phyloP scores from a whole-genome alignment of 2,888 invertebrate genomes.

The Allygus modestus region DNA sequence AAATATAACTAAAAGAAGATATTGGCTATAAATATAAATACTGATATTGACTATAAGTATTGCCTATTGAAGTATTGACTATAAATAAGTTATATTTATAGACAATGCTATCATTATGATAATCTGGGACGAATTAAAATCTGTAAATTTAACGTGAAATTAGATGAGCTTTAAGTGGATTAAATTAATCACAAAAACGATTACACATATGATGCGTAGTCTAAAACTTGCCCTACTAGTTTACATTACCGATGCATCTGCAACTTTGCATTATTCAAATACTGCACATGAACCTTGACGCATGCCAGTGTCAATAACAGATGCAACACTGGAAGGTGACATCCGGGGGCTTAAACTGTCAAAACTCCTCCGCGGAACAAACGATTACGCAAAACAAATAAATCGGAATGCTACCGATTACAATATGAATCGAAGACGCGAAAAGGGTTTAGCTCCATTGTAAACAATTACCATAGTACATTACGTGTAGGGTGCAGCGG shows the following conservation, averaged over 20 bases:
- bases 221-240: background rate
- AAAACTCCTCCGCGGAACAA: background rate
- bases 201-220: no score
- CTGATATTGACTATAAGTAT: no score
- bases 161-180: no score
- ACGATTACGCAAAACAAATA: constrained; percentile 10
- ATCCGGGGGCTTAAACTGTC: constrained; percentile 14
- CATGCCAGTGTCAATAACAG: background rate
- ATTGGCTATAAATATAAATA: no score
- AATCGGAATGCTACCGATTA: background rate
- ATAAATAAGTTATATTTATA: no score
- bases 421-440: constrained; percentile 28
- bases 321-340: background rate
- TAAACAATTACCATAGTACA: background rate
- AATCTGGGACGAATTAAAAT: no score
- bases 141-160: no score
- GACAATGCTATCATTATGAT: no score
- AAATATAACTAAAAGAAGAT: no score
- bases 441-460: background rate
- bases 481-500: background rate
- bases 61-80: no score
- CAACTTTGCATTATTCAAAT: background rate
- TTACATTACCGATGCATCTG: background rate
- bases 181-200: no score
- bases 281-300: background rate